phyloP scores from a whole-genome alignment of 2,888 invertebrate genomes.

The Muschampia plurimacula region DNA sequence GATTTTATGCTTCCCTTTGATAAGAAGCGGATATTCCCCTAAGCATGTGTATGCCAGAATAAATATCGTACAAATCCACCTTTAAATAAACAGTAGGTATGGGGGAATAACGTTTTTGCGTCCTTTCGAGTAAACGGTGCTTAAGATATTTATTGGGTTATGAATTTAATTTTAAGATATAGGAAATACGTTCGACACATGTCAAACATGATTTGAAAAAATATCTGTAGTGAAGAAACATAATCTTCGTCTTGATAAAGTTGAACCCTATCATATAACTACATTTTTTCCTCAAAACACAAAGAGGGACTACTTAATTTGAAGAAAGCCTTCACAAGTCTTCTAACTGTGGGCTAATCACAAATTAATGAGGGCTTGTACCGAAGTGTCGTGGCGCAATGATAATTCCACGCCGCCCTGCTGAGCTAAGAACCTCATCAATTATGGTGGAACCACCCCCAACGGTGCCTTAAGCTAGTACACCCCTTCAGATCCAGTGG shows the following conservation, averaged over 20 bases:
- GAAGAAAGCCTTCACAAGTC: constrained; percentile 74
- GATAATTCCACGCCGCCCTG: constrained; percentile 80
- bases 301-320: constrained; percentile 79
- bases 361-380: constrained; percentile 83
- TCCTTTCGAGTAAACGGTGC: constrained; percentile 82
- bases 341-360: constrained; percentile 81
- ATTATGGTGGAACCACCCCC: constrained; percentile 80
- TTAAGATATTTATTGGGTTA: constrained; percentile 83
- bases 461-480: constrained; percentile 55
- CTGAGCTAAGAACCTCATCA: constrained; percentile 84
- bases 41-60: constrained; percentile 69
- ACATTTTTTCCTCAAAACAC: constrained; percentile 15
- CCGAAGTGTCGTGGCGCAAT: constrained; percentile 75
- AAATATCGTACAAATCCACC: constrained; percentile 83
- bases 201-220: background rate
- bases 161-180: constrained; percentile 78
- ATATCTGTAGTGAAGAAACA: too few relatives aligned
- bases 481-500: constrained; percentile 59
- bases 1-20: constrained; percentile 44
- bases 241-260: background rate
- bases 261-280: background rate
- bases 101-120: constrained; percentile 80
- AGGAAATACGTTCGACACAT: background rate
- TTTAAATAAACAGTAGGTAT: constrained; percentile 79
- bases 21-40: constrained; percentile 46